Conservation (phyloP, 2,797 vertebrate genomes). For the Babyrousa celebensis region DNA sequence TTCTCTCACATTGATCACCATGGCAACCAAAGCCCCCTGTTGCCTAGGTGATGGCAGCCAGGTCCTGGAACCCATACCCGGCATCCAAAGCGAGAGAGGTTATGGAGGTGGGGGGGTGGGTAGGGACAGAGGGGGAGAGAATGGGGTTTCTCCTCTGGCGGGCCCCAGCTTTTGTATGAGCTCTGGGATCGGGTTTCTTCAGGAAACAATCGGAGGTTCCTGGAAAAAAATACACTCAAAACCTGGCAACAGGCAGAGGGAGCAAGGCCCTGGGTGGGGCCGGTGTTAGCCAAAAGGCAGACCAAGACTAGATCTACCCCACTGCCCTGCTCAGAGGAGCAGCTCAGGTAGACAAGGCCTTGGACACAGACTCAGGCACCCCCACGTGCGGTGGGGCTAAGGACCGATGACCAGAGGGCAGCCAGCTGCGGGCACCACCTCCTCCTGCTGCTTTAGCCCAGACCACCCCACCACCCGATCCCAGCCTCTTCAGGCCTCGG, state of each 20-base stretch:
- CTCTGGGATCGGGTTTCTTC: conserved; percentile 87
- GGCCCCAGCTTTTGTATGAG: conserved; percentile 88
- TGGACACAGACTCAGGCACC: neutral
- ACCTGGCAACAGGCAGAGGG: conserved; percentile 81
- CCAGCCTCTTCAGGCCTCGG: neutral
- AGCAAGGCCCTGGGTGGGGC: neutral
- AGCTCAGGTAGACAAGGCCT: neutral
- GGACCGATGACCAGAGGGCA: neutral
- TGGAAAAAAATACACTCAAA: conserved; percentile 83
- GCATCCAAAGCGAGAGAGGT: conserved; percentile 85
- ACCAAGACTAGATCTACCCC: neutral
- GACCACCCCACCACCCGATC: neutral
- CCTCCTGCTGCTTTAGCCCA: neutral
- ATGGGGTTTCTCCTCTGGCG: conserved; percentile 84
- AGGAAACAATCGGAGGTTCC: conserved; percentile 84
- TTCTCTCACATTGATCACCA: conserved; percentile 90
- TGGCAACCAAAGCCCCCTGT: conserved; percentile 90
- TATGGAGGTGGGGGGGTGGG: conserved; percentile 49
- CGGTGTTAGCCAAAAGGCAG: conserved; percentile 22
- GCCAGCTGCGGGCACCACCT: neutral
- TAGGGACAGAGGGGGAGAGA: conserved; percentile 73
- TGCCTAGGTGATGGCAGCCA: conserved; percentile 90
- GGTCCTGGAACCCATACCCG: conserved; percentile 87
- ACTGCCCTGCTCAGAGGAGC: neutral
- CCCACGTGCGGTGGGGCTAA: neutral